Evolutionary conservation across 2,888 invertebrate genomes (phyloP), one percentile per base, ranked within the genome.

Genomic region (Smittia sp.): DNA sequence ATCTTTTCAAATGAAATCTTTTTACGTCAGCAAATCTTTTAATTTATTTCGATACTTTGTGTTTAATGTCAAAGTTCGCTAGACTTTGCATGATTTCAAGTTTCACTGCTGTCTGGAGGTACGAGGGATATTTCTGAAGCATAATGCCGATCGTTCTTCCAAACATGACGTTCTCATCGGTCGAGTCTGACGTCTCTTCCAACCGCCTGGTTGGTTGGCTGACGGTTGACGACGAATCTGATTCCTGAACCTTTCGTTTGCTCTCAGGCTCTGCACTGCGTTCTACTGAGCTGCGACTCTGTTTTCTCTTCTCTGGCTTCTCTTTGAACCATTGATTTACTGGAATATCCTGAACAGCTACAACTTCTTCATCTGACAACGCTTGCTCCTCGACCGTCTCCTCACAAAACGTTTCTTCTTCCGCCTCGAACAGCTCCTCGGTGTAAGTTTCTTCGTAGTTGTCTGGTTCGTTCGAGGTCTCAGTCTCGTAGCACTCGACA

Each of bases 61-160:
- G 70, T 38, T 72, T 13, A 18, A 46, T 46, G 1, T 73, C 73
- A 73, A 73, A 73, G 38, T 73, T 54, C 0, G 63, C 73, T 6
- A 73, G 22, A 63, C 63, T 63, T 62, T 38, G 39, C 1, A 73
- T 3, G 2, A 73, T 11, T 73, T 63, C 27, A 1, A 73, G 18
- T 41, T 73, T 73, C 9, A 73, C 63, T 1, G 63, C 13, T 7
- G 73, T 73, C 20, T 73, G 54, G 0, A 73, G 25, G 11, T 63
- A 63, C 11, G n/a, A 18, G 11, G 73, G 73, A 62, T 32, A 25
- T 63, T 63, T 73, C 27, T 63, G 54, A 1, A 73, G 73, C 73
- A 73, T 73, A 20, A 58, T 38, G 1, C 63, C 62, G 13, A 73
- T 54, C 4, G 73, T 73, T 9, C 41, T 62, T 41, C 63, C 73